Percentiles rank a stretch among this genome's conserved stretches.
Conservation (phyloP, 2,888 invertebrate genomes). For the Apotomis betuletana region DNA sequence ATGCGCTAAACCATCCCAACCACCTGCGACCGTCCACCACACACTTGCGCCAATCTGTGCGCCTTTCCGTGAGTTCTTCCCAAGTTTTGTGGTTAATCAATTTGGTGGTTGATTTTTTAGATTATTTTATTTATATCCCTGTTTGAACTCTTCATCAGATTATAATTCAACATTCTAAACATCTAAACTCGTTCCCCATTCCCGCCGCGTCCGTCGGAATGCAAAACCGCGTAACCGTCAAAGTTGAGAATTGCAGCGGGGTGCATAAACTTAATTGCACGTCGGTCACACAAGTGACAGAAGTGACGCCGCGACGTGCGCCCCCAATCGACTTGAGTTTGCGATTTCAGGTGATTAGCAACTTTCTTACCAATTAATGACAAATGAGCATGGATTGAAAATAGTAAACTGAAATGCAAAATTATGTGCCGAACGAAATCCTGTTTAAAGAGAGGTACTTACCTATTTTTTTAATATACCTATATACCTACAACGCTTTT, state of each 20-base stretch:
- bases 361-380: too few relatives aligned
- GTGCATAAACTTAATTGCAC: conserved; percentile 32
- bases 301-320: conserved; percentile 10
- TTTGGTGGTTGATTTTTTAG: background rate
- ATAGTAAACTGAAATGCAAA: too few relatives aligned
- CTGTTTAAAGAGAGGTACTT: too few relatives aligned
- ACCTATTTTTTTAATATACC: too few relatives aligned
- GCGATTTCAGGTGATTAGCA: background rate
- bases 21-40: too few relatives aligned
- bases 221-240: background rate
- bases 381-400: too few relatives aligned
- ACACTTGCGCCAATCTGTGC: too few relatives aligned
- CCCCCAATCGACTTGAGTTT: background rate
- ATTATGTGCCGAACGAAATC: too few relatives aligned
- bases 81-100: too few relatives aligned
- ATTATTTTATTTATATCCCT: background rate
- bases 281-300: conserved; percentile 15
- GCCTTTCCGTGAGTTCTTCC: too few relatives aligned
- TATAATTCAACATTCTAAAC: background rate
- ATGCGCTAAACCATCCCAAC: too few relatives aligned
- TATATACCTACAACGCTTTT: too few relatives aligned
- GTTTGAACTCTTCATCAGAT: background rate
- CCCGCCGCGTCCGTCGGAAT: background rate
- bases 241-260: conserved; percentile 34
- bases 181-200: conserved; percentile 4